Percentiles rank a stretch among this genome's conserved stretches.
Evolutionary conservation across 2,797 vertebrate species (phyloP).

Genomic region (Spea hammondii): DNA sequence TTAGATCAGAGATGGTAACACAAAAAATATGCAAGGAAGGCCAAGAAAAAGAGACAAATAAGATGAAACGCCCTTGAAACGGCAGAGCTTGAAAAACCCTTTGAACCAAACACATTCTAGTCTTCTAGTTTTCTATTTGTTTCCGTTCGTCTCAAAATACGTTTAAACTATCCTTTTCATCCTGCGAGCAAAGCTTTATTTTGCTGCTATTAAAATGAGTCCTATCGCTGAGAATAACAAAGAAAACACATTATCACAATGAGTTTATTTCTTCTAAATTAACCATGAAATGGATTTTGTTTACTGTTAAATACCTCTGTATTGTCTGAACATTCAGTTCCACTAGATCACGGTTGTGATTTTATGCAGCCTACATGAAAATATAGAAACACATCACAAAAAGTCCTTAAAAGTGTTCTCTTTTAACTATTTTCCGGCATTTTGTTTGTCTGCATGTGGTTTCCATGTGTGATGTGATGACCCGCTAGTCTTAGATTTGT

Average conservation of each 20-base stretch:
- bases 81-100: constrained; percentile 51
- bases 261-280: constrained; percentile 16
- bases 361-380: not conserved
- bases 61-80: constrained; percentile 55
- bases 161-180: constrained; percentile 55
- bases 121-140: constrained; percentile 33
- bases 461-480: no score
- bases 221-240: constrained; percentile 23
- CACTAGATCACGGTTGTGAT: not conserved
- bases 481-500: no score
- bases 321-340: constrained; percentile 3
- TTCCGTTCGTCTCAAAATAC: constrained; percentile 31
- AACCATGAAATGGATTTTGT: constrained; percentile 12
- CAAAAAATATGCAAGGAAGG: constrained; percentile 53
- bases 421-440: no score
- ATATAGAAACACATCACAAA: no score
- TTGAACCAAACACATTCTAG: constrained; percentile 52
- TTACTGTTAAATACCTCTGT: not conserved
- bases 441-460: no score
- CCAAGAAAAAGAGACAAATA: constrained; percentile 12
- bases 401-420: no score
- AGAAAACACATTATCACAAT: constrained; percentile 22
- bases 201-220: constrained; percentile 30
- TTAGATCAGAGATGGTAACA: constrained; percentile 39
- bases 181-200: constrained; percentile 51